These are phyloP conservation scores for Bufotes viridis DNA, from an alignment of 2,797 vertebrate species.

Conservation along the genomic window DNA sequence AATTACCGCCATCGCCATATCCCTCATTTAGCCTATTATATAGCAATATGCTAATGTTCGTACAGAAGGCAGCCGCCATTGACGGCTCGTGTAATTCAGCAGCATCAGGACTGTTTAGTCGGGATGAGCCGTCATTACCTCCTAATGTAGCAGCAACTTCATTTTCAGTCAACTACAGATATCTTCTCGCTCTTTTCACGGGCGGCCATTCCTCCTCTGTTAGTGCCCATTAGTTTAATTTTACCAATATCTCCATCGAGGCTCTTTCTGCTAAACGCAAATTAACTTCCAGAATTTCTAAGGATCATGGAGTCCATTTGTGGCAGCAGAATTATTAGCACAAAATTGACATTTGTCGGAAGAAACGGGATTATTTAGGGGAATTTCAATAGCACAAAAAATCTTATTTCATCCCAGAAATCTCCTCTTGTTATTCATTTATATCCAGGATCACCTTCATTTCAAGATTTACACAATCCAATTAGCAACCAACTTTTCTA, in stretches of 20 bases:
- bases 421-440: neutral
- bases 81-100: conserved; percentile 35
- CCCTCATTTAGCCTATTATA: conserved; percentile 51
- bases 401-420: neutral
- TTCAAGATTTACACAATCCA: too few species aligned
- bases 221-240: conserved; percentile 28
- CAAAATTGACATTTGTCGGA: neutral
- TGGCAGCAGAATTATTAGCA: neutral
- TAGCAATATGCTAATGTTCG: conserved; percentile 52
- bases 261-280: conserved; percentile 11
- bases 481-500: neutral
- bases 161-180: conserved; percentile 25
- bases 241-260: conserved; percentile 17
- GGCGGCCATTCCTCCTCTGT: conserved; percentile 12
- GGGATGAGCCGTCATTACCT: conserved; percentile 32
- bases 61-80: conserved; percentile 22
- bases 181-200: neutral
- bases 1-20: conserved; percentile 40
- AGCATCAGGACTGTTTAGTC: conserved; percentile 3
- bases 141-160: conserved; percentile 19
- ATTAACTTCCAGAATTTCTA: conserved; percentile 12
- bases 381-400: neutral
- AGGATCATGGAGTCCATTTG: neutral
- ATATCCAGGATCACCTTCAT: neutral
- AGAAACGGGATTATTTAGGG: neutral